A percentile compares a stretch with the other conserved stretches of the same genome.
Evolutionary conservation across 2,888 invertebrate genomes (phyloP).

Genomic region (Andrena minutula): DNA sequence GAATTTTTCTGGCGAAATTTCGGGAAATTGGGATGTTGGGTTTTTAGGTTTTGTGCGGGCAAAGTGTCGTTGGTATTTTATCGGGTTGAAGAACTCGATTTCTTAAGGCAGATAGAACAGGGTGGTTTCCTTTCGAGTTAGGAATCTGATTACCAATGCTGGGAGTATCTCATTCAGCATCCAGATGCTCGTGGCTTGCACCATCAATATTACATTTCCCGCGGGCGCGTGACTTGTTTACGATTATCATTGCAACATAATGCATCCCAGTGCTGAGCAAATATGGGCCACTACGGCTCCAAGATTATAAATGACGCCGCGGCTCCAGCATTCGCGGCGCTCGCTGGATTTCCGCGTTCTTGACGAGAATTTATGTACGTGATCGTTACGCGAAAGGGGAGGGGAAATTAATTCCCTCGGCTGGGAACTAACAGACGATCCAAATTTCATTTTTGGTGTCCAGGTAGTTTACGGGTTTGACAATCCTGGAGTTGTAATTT

Average conservation of each 20-base stretch:
- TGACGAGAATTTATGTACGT: constrained; percentile 20
- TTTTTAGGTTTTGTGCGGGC: no score
- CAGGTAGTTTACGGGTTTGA: no score
- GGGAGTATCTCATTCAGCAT: constrained; percentile 27
- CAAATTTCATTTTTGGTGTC: no score
- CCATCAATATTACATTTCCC: constrained; percentile 49
- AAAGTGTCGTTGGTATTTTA: not conserved
- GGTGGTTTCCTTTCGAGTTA: not conserved
- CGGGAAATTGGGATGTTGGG: no score
- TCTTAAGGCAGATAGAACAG: not conserved
- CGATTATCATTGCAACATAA: constrained; percentile 49
- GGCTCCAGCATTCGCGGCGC: constrained; percentile 9
- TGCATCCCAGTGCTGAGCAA: constrained; percentile 12
- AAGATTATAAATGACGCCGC: constrained; percentile 29
- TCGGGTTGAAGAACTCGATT: not conserved
- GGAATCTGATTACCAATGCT: constrained; percentile 40
- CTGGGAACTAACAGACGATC: not conserved
- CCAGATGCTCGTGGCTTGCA: constrained; percentile 22
- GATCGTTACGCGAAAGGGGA: constrained; percentile 15
- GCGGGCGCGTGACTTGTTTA: constrained; percentile 53
- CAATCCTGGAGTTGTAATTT: no score
- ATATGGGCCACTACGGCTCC: constrained; percentile 18
- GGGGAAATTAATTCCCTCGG: constrained; percentile 19
- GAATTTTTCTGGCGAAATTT: not conserved
- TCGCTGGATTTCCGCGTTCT: constrained; percentile 29